A percentile compares a stretch with the other conserved stretches of the same genome.
phyloP scores from a whole-genome alignment of 2,888 invertebrate genomes.

The Plagodis pulveraria region DNA sequence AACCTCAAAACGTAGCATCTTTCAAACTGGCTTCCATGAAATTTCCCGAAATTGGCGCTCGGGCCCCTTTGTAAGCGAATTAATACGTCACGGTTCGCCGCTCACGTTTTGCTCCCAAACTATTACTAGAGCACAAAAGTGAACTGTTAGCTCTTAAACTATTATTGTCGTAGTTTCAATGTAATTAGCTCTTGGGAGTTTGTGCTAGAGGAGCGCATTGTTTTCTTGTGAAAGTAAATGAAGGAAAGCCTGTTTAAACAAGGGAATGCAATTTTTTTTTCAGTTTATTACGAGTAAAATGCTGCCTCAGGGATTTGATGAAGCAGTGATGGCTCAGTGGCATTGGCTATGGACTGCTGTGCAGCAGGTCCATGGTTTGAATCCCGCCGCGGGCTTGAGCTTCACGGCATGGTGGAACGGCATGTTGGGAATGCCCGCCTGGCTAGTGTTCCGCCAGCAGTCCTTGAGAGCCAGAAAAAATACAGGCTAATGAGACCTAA shows the following conservation, averaged over 20 bases:
- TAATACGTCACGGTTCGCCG: slow-evolving; percentile 37
- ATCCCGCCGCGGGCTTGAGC: too few species aligned
- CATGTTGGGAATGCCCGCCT: too few species aligned
- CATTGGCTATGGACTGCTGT: too few species aligned
- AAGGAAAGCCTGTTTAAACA: neutral
- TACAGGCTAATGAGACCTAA: too few species aligned
- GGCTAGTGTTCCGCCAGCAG: too few species aligned
- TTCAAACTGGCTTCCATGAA: slow-evolving; percentile 37
- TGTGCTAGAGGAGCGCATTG: slow-evolving; percentile 13
- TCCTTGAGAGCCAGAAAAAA: too few species aligned
- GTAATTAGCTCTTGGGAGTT: slow-evolving; percentile 33
- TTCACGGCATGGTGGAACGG: too few species aligned
- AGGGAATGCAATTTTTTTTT: too few species aligned
- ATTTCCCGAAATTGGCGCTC: slow-evolving; percentile 37
- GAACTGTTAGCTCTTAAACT: slow-evolving; percentile 34
- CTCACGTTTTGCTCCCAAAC: slow-evolving; percentile 34
- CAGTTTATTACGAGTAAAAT: too few species aligned
- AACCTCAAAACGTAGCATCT: slow-evolving; percentile 33
- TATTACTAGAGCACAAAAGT: slow-evolving; percentile 35
- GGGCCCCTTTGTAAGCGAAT: slow-evolving; percentile 39
- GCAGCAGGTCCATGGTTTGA: too few species aligned
- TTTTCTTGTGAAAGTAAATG: slow-evolving; percentile 18
- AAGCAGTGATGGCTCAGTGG: too few species aligned
- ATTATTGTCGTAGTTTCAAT: slow-evolving; percentile 39
- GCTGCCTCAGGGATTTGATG: too few species aligned